Conservation (phyloP, 35 echinoderm and acorn worm genomes). For the Ophiothrix spiculata region DNA sequence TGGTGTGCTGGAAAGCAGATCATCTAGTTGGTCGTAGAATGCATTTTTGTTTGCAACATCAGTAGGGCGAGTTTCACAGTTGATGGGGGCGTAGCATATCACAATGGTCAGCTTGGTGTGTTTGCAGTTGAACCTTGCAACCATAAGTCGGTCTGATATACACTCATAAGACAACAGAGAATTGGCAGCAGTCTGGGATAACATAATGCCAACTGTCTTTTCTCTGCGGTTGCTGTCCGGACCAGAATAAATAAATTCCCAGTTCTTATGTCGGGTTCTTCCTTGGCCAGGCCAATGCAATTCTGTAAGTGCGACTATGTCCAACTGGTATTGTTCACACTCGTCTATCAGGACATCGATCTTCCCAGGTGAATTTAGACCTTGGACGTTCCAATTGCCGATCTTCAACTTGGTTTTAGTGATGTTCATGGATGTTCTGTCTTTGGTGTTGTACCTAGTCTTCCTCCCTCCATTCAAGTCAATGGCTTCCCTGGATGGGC, state of each 20-base stretch:
- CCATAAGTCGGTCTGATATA: neutral
- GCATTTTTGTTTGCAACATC: too few relatives aligned
- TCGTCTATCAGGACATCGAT: conserved; percentile 4
- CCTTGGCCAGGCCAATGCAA: neutral
- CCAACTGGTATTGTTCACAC: neutral
- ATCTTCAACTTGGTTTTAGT: neutral
- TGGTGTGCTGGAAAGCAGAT: too few relatives aligned
- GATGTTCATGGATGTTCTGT: neutral
- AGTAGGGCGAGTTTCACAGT: too few relatives aligned
- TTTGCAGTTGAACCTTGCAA: neutral
- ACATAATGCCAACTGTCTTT: neutral
- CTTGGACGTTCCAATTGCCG: conserved; percentile 9
- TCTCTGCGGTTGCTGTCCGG: neutral
- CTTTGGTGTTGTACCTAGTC: neutral
- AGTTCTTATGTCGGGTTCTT: neutral
- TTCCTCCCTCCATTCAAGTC: neutral
- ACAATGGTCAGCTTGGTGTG: too few relatives aligned
- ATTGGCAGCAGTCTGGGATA: neutral
- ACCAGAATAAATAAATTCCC: neutral
- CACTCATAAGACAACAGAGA: neutral
- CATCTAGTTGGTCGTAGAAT: too few relatives aligned
- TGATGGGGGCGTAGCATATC: too few relatives aligned
- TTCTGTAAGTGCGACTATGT: neutral
- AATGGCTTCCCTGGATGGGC: conserved; percentile 12
- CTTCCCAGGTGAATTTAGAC: conserved; percentile 17